These are phyloP conservation scores for Ecliptopera silaceata DNA, from an alignment of 2,888 invertebrate species.

Conservation along the genomic window DNA sequence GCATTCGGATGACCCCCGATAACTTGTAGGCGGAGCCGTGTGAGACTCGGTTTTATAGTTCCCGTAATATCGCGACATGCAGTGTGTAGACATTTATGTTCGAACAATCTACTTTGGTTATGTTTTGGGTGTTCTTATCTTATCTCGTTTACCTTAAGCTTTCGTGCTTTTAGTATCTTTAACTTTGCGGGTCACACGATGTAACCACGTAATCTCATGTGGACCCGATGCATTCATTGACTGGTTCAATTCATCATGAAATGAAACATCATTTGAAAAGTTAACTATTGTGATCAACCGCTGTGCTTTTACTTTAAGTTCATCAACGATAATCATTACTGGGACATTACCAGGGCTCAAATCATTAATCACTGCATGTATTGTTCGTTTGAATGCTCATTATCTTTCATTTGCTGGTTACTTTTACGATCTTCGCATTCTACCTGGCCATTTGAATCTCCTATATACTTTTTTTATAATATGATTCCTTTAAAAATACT, in stretches of 20 bases:
- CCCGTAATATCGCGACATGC: constrained; percentile 37
- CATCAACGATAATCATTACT: constrained; percentile 32
- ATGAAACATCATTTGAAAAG: constrained; percentile 19
- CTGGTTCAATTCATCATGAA: constrained; percentile 23
- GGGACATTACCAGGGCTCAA: constrained; percentile 30
- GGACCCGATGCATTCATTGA: constrained; percentile 6
- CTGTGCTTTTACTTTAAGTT: constrained; percentile 33
- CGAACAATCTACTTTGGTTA: constrained; percentile 21
- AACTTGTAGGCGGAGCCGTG: constrained; percentile 46
- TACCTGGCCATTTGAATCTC: not conserved
- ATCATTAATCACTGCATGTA: constrained; percentile 37
- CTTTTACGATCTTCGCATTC: constrained; percentile 1
- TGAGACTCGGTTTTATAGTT: constrained; percentile 36
- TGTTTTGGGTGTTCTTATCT: constrained; percentile 26
- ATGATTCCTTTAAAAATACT: not conserved
- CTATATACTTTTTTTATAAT: not conserved
- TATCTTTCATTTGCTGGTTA: constrained; percentile 22
- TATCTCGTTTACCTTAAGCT: constrained; percentile 24
- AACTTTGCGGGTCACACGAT: constrained; percentile 22
- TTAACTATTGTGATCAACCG: constrained; percentile 27
- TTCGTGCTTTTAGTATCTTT: constrained; percentile 17
- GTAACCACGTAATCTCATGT: constrained; percentile 9
- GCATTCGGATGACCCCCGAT: constrained; percentile 53
- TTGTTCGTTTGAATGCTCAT: constrained; percentile 35
- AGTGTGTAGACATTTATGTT: constrained; percentile 34